These are phyloP conservation scores for Melitaea athalia DNA, from an alignment of 2,888 invertebrate species.

Conservation along the genomic window DNA sequence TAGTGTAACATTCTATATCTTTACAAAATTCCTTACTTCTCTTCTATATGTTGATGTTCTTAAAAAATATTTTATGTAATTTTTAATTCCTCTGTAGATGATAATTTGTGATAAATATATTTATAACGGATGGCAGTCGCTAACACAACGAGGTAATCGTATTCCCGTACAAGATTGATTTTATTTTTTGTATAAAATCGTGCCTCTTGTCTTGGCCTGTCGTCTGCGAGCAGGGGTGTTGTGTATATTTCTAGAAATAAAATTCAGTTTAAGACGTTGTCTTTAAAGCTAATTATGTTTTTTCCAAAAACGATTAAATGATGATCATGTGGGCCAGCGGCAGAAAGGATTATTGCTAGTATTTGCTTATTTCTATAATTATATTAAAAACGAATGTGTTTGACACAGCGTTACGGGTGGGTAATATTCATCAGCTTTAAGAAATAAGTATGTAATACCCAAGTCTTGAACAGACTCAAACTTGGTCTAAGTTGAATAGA, in stretches of 20 bases:
- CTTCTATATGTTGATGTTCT: conserved; percentile 20
- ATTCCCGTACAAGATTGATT: conserved; percentile 76
- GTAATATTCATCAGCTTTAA: conserved; percentile 49
- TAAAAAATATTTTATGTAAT: conserved; percentile 46
- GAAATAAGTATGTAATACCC: conserved; percentile 44
- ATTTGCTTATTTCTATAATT: conserved; percentile 46
- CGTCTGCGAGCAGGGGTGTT: conserved; percentile 74
- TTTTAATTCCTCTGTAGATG: conserved; percentile 63
- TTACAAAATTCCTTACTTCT: conserved; percentile 25
- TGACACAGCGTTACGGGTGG: conserved; percentile 50
- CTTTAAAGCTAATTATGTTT: conserved; percentile 77
- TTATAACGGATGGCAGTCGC: conserved; percentile 79
- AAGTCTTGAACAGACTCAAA: conserved; percentile 45
- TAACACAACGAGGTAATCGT: conserved; percentile 72
- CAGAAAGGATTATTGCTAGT: conserved; percentile 62
- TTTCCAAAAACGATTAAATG: conserved; percentile 67
- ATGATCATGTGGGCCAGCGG: conserved; percentile 63
- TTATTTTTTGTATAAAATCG: conserved; percentile 82
- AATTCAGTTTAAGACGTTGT: conserved; percentile 58
- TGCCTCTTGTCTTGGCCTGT: conserved; percentile 81
- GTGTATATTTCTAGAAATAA: conserved; percentile 70
- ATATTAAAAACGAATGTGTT: conserved; percentile 44
- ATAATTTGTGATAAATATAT: conserved; percentile 76
- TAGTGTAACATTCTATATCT: conserved; percentile 49
- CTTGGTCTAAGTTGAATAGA: conserved; percentile 46